A percentile compares a stretch with the other conserved stretches of the same genome.
These are phyloP conservation scores for Halichondria panicea DNA, from an alignment of 37 sponge, comb jelly and placozoan genomes.

Conservation along the genomic window DNA sequence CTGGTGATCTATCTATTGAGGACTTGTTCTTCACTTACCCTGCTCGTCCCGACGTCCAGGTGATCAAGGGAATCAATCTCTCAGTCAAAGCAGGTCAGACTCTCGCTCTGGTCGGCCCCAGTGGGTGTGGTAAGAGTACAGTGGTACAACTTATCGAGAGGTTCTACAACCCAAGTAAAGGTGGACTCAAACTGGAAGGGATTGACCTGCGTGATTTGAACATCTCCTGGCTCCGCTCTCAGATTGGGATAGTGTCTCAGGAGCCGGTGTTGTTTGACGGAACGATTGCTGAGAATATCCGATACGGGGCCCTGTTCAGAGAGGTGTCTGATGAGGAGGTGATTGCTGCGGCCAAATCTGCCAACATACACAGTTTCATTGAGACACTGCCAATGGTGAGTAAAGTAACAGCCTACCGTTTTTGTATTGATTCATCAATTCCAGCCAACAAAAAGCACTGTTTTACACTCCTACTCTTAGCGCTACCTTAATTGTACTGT, in stretches of 20 bases:
- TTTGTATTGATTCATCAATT: no score
- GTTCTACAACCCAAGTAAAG: constrained; percentile 72
- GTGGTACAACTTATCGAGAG: constrained; percentile 77
- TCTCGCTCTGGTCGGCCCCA: constrained; percentile 86
- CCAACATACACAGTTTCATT: constrained; percentile 88
- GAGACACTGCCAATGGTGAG: constrained; percentile 72
- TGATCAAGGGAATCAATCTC: constrained; percentile 47
- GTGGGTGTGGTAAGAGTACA: constrained; percentile 94
- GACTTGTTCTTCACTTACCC: constrained; percentile 76
- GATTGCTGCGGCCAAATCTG: constrained; percentile 70
- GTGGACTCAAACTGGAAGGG: constrained; percentile 33
- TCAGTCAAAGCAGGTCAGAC: constrained; percentile 74
- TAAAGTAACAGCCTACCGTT: no score
- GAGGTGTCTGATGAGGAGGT: constrained; percentile 80
- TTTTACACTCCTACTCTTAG: no score
- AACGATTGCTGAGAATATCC: no score
- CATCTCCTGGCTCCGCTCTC: constrained; percentile 61
- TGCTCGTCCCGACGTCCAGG: constrained; percentile 59
- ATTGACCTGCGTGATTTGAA: constrained; percentile 59
- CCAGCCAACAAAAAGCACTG: no score
- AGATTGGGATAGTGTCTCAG: constrained; percentile 79
- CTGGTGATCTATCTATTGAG: constrained; percentile 27
- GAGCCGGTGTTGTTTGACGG: constrained; percentile 78
- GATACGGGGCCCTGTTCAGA: no score
- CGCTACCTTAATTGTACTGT: no score